These are phyloP conservation scores for Chloroceryle aenea DNA, from an alignment of 2,113 vertebrate species.

Conservation along the genomic window DNA sequence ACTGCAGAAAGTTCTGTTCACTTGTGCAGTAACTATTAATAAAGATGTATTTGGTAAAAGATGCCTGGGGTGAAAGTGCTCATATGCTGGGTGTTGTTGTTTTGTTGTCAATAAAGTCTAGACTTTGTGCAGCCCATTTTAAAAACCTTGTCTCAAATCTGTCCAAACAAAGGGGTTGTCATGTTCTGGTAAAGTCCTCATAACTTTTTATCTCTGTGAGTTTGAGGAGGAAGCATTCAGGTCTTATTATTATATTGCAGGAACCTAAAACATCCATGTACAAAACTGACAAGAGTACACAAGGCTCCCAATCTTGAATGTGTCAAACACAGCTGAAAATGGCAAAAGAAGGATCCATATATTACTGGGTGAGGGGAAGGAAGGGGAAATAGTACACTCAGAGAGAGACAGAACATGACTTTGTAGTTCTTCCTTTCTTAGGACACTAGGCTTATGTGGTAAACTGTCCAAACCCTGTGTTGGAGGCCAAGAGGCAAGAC, in stretches of 20 bases:
- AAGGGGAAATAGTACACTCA: background rate
- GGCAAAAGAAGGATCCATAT: background rate
- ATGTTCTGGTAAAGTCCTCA: background rate
- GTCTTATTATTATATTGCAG: background rate
- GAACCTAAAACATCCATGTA: background rate
- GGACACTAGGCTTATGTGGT: background rate
- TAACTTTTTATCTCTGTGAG: background rate
- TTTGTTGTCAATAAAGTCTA: background rate
- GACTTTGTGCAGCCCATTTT: background rate
- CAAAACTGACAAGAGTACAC: background rate
- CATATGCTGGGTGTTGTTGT: background rate
- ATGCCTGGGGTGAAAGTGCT: background rate
- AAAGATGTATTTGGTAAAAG: conserved; percentile 12
- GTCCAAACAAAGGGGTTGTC: background rate
- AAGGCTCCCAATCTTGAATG: background rate
- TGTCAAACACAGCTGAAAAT: background rate
- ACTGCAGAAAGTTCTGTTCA: background rate
- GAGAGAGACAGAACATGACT: background rate
- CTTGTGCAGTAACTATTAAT: conserved; percentile 9
- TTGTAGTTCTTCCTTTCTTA: background rate
- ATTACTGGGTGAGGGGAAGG: background rate
- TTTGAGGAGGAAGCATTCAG: background rate
- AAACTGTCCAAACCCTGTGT: background rate
- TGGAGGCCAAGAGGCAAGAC: background rate
- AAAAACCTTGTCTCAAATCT: background rate